Evolutionary conservation across 2,888 invertebrate genomes (phyloP).

Genomic region (Theodoxus fluviatilis): DNA sequence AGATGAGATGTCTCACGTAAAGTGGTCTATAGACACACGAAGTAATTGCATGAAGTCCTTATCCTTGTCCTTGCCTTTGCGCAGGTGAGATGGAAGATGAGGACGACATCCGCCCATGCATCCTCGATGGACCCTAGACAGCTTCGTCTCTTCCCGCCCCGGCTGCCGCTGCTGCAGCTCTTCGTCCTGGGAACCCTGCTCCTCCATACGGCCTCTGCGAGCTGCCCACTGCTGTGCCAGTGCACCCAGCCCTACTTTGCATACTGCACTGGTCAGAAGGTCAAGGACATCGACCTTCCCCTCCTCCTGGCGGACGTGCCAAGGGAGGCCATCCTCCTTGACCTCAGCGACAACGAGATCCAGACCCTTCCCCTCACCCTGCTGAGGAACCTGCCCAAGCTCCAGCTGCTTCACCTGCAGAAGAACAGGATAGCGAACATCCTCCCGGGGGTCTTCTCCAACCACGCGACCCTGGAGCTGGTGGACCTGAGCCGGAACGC

Average conservation of each 20-base stretch:
- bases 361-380: slow-evolving; percentile 25
- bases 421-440: slow-evolving; percentile 36
- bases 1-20: too few species aligned
- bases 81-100: too few species aligned
- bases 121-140: too few species aligned
- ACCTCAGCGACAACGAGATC: slow-evolving; percentile 43
- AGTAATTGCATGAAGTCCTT: too few species aligned
- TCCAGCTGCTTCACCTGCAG: slow-evolving; percentile 37
- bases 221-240: slow-evolving; percentile 44
- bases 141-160: too few species aligned
- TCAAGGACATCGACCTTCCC: slow-evolving; percentile 35
- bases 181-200: too few species aligned
- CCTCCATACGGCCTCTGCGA: too few species aligned
- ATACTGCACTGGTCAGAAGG: slow-evolving; percentile 41
- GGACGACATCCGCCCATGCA: too few species aligned
- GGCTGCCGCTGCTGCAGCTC: too few species aligned
- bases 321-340: slow-evolving; percentile 41
- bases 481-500: slow-evolving; percentile 32
- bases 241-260: slow-evolving; percentile 42
- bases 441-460: slow-evolving; percentile 32
- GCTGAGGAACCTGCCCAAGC: slow-evolving; percentile 35
- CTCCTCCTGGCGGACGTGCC: slow-evolving; percentile 35
- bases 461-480: slow-evolving; percentile 35
- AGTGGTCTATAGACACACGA: too few species aligned
- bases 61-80: too few species aligned